Conservation (phyloP, 2,888 invertebrate genomes). For the Morpho achilles region DNA sequence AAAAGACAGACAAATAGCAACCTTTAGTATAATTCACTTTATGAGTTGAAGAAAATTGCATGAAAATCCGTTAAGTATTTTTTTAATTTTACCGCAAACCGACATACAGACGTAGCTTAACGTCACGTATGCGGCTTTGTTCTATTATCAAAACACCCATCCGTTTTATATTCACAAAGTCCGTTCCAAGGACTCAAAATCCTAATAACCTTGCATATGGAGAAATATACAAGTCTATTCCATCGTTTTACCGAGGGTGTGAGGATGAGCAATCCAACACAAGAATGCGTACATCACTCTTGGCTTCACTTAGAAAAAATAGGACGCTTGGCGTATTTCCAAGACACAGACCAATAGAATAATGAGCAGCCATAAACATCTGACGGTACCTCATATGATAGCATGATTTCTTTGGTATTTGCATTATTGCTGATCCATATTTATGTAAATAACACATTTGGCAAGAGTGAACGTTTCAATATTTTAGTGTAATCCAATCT, state of each 20-base stretch:
- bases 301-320: constrained; percentile 23
- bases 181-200: too few relatives aligned
- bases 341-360: constrained; percentile 23
- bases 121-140: too few relatives aligned
- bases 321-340: constrained; percentile 25
- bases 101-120: too few relatives aligned
- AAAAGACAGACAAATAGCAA: too few relatives aligned
- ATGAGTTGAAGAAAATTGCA: too few relatives aligned
- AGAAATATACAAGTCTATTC: too few relatives aligned
- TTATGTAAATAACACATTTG: constrained; percentile 6
- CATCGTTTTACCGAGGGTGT: not conserved
- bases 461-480: not conserved
- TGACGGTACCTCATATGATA: constrained; percentile 3
- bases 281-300: constrained; percentile 18
- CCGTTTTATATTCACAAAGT: too few relatives aligned
- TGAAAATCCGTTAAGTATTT: too few relatives aligned
- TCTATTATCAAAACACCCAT: too few relatives aligned
- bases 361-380: constrained; percentile 22
- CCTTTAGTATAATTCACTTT: too few relatives aligned
- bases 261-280: not conserved
- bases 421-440: constrained; percentile 8
- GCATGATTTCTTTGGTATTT: constrained; percentile 8
- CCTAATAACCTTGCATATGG: too few relatives aligned
- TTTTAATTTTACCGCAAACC: too few relatives aligned
- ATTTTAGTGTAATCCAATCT: not conserved